Evolutionary conservation across 2,888 invertebrate genomes (phyloP), one percentile per base, ranked within the genome.

Genomic region (Oscheius sp.): DNA sequence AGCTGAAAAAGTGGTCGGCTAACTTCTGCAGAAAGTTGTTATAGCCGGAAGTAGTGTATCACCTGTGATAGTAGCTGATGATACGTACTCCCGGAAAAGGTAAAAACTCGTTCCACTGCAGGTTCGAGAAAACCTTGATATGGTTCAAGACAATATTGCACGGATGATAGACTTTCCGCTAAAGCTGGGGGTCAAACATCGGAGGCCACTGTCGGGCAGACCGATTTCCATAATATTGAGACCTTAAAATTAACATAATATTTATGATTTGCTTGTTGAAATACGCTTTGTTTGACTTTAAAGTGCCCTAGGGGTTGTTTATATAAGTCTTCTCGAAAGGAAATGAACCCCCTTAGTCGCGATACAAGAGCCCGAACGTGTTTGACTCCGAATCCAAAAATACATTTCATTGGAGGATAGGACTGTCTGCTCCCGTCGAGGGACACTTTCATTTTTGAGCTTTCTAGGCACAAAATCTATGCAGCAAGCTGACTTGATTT

Each of bases 241-340:
- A 49, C n/a, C 5, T 7, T n/a, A 49, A 43, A 35, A 35, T 35
- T 35, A 35, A 35, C 35, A 35, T 35, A 35, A 35, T 35, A 35
- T 35, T 35, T 35, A 6, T 35, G 35, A 9, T 35, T 6, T 35
- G 35, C 35, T 35, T 35, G 35, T 35, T 9, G 61, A 43, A 18
- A 45, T n/a, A n/a, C n/a, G 61, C 61, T 61, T 41, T 61, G 61
- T 61, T 61, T 61, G 45, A 61, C 41, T n/a, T 61, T 61, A 41
- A 61, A 61, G 43, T 61, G 61, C 43, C 45, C 45, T n/a, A 43
- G 61, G 43, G n/a, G 12, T n/a, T 61, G 61, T 61, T 61, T 41
- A 25, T 41, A 41, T 61, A 18, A 21, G 61, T 61, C 61, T 61
- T 61, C 43, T 61, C 25, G 43, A 45, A 45, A 61, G 61, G 61